Conservation (phyloP, 1,140 invertebrate genomes). For the Arion vulgaris region DNA sequence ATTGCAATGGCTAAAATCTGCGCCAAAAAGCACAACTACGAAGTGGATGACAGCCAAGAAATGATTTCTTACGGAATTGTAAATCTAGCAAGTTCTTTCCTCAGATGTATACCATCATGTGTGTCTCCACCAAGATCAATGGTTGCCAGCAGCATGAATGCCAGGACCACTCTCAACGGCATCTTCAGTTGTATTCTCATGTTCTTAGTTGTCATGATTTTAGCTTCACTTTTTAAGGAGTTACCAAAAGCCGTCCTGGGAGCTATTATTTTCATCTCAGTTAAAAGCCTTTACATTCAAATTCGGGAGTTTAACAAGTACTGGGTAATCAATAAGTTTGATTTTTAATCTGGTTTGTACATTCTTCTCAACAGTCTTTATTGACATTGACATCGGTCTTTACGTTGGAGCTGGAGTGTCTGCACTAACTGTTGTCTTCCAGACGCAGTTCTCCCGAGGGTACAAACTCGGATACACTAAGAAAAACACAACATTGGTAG, state of each 20-base stretch:
- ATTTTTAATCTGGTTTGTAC: conserved; percentile 68
- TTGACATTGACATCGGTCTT: conserved; percentile 68
- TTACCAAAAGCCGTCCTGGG: conserved; percentile 71
- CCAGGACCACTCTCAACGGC: conserved; percentile 60
- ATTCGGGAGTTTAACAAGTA: conserved; percentile 61
- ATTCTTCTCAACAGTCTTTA: conserved; percentile 65
- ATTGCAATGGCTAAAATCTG: conserved; percentile 75
- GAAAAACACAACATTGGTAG: conserved; percentile 42
- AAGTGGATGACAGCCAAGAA: conserved; percentile 74
- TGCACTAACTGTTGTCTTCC: conserved; percentile 66
- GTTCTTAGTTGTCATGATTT: conserved; percentile 74
- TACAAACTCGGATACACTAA: conserved; percentile 55
- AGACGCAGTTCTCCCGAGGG: conserved; percentile 65
- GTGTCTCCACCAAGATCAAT: conserved; percentile 88
- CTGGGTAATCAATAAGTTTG: conserved; percentile 67
- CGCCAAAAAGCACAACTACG: conserved; percentile 73
- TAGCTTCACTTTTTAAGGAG: conserved; percentile 69
- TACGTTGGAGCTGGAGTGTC: conserved; percentile 65
- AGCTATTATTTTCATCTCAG: conserved; percentile 67
- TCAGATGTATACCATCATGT: conserved; percentile 78
- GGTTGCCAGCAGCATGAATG: conserved; percentile 64
- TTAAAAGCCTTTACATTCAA: conserved; percentile 68
- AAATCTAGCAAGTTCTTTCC: conserved; percentile 73
- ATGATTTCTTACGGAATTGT: conserved; percentile 75
- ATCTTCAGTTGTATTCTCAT: conserved; percentile 73